phyloP scores from a whole-genome alignment of 2,888 invertebrate genomes.

The Diaprepes abbreviatus region DNA sequence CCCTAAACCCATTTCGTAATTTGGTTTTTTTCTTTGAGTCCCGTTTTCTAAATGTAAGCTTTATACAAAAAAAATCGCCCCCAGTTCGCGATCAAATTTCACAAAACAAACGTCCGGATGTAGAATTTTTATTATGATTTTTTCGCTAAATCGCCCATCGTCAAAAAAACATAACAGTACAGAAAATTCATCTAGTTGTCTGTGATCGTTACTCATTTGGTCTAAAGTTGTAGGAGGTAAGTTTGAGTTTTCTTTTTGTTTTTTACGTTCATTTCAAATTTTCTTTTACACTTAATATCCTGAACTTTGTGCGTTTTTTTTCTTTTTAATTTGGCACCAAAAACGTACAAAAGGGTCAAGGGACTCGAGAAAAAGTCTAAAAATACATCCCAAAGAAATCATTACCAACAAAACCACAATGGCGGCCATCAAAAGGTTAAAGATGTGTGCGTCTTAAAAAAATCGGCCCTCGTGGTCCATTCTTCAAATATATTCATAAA shows the following conservation, averaged over 20 bases:
- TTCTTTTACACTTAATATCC: not conserved
- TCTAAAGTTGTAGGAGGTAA: conserved; percentile 49
- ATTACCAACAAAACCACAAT: conserved; percentile 64
- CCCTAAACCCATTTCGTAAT: conserved; percentile 53
- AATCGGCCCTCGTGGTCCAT: conserved; percentile 42
- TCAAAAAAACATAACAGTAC: conserved; percentile 50
- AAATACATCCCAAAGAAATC: conserved; percentile 53
- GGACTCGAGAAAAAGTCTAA: conserved; percentile 34
- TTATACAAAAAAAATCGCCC: conserved; percentile 46
- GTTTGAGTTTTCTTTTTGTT: conserved; percentile 42
- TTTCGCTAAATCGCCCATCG: conserved; percentile 40
- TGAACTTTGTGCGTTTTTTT: not conserved
- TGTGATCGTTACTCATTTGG: conserved; percentile 51
- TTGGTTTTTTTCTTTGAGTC: conserved; percentile 52
- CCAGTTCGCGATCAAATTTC: conserved; percentile 46
- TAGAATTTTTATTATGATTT: conserved; percentile 48
- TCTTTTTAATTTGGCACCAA: not conserved
- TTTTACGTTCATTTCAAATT: not conserved
- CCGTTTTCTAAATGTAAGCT: conserved; percentile 51
- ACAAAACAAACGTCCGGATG: conserved; percentile 45
- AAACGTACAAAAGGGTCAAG: conserved; percentile 41
- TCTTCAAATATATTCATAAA: conserved; percentile 1
- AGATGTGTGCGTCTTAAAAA: conserved; percentile 48
- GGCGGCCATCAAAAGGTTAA: conserved; percentile 61
- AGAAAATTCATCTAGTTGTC: conserved; percentile 50